These are phyloP conservation scores for Bruchidius siliquastri DNA, from an alignment of 2,888 invertebrate genomes.

Conservation along the genomic window DNA sequence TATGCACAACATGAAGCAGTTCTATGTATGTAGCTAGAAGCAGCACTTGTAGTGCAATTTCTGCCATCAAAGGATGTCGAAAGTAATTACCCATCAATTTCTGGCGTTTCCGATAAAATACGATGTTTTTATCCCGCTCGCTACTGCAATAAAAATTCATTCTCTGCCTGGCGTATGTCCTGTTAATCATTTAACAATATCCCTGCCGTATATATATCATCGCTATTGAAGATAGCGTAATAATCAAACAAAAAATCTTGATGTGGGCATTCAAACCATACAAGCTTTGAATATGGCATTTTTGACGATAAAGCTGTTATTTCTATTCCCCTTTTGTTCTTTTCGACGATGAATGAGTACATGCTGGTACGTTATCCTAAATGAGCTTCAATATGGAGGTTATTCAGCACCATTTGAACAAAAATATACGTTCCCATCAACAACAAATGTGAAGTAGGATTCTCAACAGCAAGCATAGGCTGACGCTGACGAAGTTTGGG, in stretches of 20 bases:
- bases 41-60: neutral
- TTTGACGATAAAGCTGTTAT: neutral
- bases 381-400: neutral
- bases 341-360: neutral
- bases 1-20: too few relatives aligned
- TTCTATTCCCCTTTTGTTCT: neutral
- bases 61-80: neutral
- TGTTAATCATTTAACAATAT: neutral
- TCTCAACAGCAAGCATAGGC: neutral
- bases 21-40: neutral
- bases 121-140: neutral
- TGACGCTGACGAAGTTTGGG: neutral
- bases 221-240: neutral
- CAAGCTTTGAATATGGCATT: neutral
- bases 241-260: neutral
- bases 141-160: neutral
- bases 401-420: neutral
- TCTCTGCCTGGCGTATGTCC: neutral
- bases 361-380: neutral
- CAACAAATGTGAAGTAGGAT: neutral
- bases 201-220: neutral
- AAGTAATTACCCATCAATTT: neutral
- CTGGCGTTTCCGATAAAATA: neutral
- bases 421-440: neutral
- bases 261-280: neutral